phyloP scores from a whole-genome alignment of 2,888 invertebrate genomes.

The Stenoptilia bipunctidactyla region DNA sequence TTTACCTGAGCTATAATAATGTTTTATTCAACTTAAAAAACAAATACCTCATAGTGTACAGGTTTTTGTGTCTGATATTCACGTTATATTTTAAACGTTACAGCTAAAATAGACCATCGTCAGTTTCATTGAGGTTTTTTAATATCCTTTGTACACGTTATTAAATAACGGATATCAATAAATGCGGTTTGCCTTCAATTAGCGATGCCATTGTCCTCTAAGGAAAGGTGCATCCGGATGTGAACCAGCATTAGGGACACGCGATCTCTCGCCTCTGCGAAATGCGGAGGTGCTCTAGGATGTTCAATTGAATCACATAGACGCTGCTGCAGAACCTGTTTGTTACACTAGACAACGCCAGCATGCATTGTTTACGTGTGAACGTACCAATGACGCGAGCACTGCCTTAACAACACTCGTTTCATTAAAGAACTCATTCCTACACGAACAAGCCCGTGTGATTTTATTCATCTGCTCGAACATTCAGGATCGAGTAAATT shows the following conservation, averaged over 20 bases:
- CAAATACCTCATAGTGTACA: too few relatives aligned
- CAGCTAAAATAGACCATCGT: too few relatives aligned
- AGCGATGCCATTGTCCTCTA: constrained; percentile 6
- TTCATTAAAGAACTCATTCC: neutral
- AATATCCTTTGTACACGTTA: neutral
- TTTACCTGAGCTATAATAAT: constrained; percentile 4
- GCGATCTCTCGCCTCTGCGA: neutral
- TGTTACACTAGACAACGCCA: constrained; percentile 19
- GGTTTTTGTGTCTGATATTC: too few relatives aligned
- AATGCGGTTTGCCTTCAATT: constrained; percentile 8
- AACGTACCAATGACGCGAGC: constrained; percentile 23
- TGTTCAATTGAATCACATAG: constrained; percentile 30
- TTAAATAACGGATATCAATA: constrained; percentile 6
- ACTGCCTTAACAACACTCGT: neutral
- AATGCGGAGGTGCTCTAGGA: constrained; percentile 42
- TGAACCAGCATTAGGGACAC: constrained; percentile 23
- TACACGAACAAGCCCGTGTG: neutral
- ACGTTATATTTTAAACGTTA: too few relatives aligned
- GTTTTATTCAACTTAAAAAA: neutral
- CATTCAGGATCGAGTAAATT: neutral
- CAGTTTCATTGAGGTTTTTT: neutral
- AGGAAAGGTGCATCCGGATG: constrained; percentile 10
- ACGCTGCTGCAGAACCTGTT: constrained; percentile 30
- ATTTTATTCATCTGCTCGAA: neutral
- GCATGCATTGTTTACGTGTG: constrained; percentile 46